A percentile compares a stretch with the other conserved stretches of the same genome.
phyloP scores from a whole-genome alignment of 2,113 vertebrate genomes.

The Oryzias curvinotus region DNA sequence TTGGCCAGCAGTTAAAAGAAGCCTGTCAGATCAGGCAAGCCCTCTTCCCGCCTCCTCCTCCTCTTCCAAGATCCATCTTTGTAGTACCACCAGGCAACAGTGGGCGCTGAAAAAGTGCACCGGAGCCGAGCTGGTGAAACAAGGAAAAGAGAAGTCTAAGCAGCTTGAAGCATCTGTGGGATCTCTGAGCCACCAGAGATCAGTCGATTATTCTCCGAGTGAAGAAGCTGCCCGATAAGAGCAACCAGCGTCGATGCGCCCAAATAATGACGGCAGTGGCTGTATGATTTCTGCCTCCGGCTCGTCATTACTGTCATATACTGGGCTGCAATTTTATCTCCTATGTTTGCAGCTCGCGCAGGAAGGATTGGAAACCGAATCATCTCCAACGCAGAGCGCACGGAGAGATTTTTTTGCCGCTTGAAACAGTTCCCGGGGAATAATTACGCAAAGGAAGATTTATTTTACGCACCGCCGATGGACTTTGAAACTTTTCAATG shows the following conservation, averaged over 20 bases:
- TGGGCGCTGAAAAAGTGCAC: conserved; percentile 69
- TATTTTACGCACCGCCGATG: conserved; percentile 29
- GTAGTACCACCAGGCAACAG: conserved; percentile 67
- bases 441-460: conserved; percentile 49
- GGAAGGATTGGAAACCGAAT: conserved; percentile 47
- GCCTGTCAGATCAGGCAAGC: conserved; percentile 39
- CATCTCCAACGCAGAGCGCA: conserved; percentile 47
- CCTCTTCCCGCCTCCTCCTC: conserved; percentile 51
- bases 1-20: conserved; percentile 25
- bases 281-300: conserved; percentile 53
- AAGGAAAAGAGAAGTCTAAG: conserved; percentile 46
- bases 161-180: conserved; percentile 45
- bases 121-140: conserved; percentile 58
- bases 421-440: conserved; percentile 22
- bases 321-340: conserved; percentile 53
- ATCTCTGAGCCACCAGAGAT: conserved; percentile 49
- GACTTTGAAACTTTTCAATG: conserved; percentile 51
- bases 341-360: conserved; percentile 47
- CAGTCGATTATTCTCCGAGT: conserved; percentile 35
- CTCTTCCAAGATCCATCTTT: conserved; percentile 56
- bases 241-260: conserved; percentile 56
- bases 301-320: conserved; percentile 44
- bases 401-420: conserved; percentile 27
- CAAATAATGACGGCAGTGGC: conserved; percentile 61
- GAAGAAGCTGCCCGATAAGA: conserved; percentile 24